These are phyloP conservation scores for Drosophila murphyi DNA, from an alignment of 1,140 invertebrate species.

Conservation along the genomic window DNA sequence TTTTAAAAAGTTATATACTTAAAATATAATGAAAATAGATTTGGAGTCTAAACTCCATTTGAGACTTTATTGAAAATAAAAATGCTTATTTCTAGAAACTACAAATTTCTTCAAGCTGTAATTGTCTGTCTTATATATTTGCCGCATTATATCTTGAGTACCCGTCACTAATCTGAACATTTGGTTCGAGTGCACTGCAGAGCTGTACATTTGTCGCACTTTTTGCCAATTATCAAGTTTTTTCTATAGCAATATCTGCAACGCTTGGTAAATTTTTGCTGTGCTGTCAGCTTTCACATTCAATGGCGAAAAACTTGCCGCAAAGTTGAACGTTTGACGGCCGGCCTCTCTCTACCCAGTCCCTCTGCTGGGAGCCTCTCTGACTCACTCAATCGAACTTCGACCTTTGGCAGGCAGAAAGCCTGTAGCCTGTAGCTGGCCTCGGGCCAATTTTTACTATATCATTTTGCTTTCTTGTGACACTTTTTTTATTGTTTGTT, in stretches of 20 bases:
- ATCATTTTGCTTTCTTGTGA: conserved; percentile 17
- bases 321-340: conserved; percentile 41
- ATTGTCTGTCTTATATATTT: not conserved
- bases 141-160: not conserved
- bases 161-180: not conserved
- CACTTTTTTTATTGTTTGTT: conserved; percentile 11
- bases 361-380: not conserved
- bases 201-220: conserved; percentile 44
- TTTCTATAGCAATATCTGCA: not conserved
- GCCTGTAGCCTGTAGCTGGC: conserved; percentile 1
- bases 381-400: conserved; percentile 69
- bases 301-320: conserved; percentile 26
- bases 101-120: not conserved
- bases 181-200: conserved; percentile 21
- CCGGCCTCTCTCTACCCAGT: not conserved
- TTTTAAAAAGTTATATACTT: too few species aligned
- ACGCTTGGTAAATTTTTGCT: conserved; percentile 17
- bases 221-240: conserved; percentile 49
- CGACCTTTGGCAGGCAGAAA: conserved; percentile 62
- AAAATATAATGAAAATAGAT: too few species aligned
- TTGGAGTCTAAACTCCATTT: too few species aligned
- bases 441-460: conserved; percentile 42
- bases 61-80: too few species aligned
- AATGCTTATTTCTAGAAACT: too few species aligned
- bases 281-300: conserved; percentile 26